phyloP scores from a whole-genome alignment of 2,797 vertebrate species.

The Hipposideros larvatus region DNA sequence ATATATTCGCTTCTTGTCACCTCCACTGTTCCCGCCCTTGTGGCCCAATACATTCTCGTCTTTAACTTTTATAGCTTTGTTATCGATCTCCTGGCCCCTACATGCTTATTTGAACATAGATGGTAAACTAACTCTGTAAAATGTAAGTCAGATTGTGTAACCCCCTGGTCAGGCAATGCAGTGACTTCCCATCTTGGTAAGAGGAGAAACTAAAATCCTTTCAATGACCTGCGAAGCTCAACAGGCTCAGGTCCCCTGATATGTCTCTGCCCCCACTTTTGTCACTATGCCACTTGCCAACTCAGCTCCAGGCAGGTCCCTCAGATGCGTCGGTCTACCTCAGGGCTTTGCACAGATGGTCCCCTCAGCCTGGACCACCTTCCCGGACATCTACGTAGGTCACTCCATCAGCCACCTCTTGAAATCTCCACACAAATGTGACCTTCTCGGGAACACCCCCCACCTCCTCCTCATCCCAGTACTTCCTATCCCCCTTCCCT shows the following conservation, averaged over 20 bases:
- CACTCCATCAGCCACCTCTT: background rate
- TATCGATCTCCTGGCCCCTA: background rate
- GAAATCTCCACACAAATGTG: background rate
- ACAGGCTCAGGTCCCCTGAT: too few species aligned
- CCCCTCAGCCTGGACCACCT: rapidly evolving
- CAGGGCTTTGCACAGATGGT: background rate
- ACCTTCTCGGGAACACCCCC: background rate
- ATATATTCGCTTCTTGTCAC: background rate
- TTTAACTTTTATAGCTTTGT: background rate
- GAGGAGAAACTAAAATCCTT: background rate
- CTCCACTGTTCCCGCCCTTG: background rate
- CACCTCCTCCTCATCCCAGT: too few species aligned
- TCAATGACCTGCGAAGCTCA: background rate
- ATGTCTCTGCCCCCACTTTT: background rate
- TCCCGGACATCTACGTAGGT: rapidly evolving
- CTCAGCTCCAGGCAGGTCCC: background rate
- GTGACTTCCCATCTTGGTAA: background rate
- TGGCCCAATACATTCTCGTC: background rate
- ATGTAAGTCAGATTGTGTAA: background rate
- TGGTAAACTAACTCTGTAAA: background rate
- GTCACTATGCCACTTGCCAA: background rate
- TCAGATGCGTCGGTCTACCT: background rate
- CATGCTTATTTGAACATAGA: background rate
- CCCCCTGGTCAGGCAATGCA: background rate
- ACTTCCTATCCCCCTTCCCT: background rate